A percentile compares a stretch with the other conserved stretches of the same genome.
These are phyloP conservation scores for Eidolon dupreanum DNA, from an alignment of 2,797 vertebrate species.

Conservation along the genomic window DNA sequence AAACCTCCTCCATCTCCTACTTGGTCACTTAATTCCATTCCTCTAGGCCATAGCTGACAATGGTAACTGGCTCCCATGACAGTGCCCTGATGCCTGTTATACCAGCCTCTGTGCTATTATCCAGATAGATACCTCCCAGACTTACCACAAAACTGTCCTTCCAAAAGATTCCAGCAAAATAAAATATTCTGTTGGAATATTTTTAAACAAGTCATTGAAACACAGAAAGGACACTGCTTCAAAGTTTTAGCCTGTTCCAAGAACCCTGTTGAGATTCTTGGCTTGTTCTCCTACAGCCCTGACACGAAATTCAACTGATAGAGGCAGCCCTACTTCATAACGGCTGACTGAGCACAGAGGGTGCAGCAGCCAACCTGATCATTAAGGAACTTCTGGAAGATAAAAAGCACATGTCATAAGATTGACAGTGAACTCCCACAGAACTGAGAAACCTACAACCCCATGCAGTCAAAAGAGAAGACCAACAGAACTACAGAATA, in stretches of 20 bases:
- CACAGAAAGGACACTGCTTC: conserved; percentile 55
- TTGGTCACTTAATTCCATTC: not conserved
- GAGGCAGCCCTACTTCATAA: not conserved
- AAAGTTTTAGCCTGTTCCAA: conserved; percentile 58
- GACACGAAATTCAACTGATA: conserved; percentile 33
- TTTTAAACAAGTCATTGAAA: conserved; percentile 59
- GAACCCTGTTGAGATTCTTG: conserved; percentile 47
- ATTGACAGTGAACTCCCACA: not conserved
- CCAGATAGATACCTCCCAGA: conserved; percentile 52
- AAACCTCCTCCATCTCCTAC: not conserved
- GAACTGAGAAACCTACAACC: not conserved
- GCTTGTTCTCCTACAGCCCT: not conserved
- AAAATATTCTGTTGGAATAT: conserved; percentile 32
- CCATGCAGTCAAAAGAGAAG: not conserved
- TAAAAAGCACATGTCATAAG: not conserved
- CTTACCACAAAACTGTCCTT: conserved; percentile 54
- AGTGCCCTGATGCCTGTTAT: not conserved
- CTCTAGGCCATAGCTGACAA: not conserved
- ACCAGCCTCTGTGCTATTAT: conserved; percentile 22
- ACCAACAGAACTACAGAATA: not conserved
- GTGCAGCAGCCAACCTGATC: not conserved
- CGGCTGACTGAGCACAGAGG: not conserved
- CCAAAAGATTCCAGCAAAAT: conserved; percentile 54
- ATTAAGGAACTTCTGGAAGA: conserved; percentile 27
- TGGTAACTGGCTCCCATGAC: not conserved